Conservation (phyloP, 2,888 invertebrate species). For the Idaea aversata region DNA sequence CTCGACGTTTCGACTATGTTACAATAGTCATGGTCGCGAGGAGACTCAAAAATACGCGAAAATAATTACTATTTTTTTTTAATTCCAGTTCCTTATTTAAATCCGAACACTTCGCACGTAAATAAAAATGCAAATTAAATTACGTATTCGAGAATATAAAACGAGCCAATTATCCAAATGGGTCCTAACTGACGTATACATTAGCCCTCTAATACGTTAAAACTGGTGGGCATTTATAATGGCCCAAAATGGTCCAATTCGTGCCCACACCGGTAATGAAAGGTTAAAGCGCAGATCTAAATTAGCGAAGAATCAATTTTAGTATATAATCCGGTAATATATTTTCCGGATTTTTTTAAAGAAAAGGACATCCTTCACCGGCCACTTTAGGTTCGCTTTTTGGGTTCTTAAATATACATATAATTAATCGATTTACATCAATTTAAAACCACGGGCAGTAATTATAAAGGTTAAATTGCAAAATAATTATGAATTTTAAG, state of each 20-base stretch:
- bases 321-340: neutral
- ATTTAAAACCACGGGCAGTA: too few species aligned
- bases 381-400: too few species aligned
- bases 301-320: neutral
- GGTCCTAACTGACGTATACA: neutral
- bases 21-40: too few species aligned
- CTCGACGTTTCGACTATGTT: too few species aligned
- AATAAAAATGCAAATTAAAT: conserved; percentile 1
- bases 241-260: neutral
- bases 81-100: neutral
- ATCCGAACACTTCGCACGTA: neutral
- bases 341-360: neutral
- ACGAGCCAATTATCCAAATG: neutral
- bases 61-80: too few species aligned
- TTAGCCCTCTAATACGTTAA: neutral
- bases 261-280: neutral
- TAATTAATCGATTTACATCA: too few species aligned
- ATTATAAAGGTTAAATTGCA: too few species aligned
- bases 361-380: too few species aligned
- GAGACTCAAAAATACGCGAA: too few species aligned
- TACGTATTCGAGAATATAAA: neutral
- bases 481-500: too few species aligned
- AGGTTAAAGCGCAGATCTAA: neutral
- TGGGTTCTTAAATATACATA: too few species aligned
- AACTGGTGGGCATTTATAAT: neutral